Conservation (phyloP, 2,888 invertebrate species). For the Lasius fuliginosus region DNA sequence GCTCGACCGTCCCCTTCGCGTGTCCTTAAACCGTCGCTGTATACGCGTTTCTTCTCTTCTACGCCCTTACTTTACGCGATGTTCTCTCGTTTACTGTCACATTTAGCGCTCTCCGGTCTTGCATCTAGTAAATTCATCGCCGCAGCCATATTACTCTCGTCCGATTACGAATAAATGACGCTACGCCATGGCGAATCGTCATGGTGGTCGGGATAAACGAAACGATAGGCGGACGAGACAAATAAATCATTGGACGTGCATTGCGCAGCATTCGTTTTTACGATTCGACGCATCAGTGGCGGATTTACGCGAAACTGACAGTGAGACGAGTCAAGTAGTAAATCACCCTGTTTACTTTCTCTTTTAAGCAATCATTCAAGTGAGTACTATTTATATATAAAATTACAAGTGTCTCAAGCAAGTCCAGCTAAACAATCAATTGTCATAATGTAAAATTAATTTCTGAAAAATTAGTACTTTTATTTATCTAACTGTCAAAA, state of each 20-base stretch:
- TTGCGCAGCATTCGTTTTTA: slow-evolving; percentile 37
- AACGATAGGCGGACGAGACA: slow-evolving; percentile 48
- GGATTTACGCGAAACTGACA: slow-evolving; percentile 8
- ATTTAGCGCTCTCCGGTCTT: slow-evolving; percentile 6
- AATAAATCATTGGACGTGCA: slow-evolving; percentile 47
- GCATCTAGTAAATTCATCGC: slow-evolving; percentile 39
- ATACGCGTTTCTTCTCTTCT: slow-evolving; percentile 36
- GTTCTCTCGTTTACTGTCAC: slow-evolving; percentile 52
- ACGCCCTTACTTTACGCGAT: slow-evolving; percentile 42
- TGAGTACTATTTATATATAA: background rate
- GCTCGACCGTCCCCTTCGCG: slow-evolving; percentile 50
- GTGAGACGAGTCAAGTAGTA: slow-evolving; percentile 31
- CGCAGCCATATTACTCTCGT: slow-evolving; percentile 37
- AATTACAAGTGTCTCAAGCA: background rate
- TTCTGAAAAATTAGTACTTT: background rate
- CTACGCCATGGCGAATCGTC: background rate
- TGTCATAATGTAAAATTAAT: background rate
- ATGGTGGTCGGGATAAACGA: slow-evolving; percentile 24
- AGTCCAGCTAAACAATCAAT: background rate
- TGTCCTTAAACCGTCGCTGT: slow-evolving; percentile 43
- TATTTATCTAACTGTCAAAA: background rate
- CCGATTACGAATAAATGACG: slow-evolving; percentile 54
- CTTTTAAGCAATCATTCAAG: background rate
- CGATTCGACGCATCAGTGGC: slow-evolving; percentile 30
- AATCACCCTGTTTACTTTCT: slow-evolving; percentile 17